Percentiles rank a stretch among this genome's conserved stretches.
phyloP scores from a whole-genome alignment of 2,113 vertebrate genomes.

The Blennius ocellaris region DNA sequence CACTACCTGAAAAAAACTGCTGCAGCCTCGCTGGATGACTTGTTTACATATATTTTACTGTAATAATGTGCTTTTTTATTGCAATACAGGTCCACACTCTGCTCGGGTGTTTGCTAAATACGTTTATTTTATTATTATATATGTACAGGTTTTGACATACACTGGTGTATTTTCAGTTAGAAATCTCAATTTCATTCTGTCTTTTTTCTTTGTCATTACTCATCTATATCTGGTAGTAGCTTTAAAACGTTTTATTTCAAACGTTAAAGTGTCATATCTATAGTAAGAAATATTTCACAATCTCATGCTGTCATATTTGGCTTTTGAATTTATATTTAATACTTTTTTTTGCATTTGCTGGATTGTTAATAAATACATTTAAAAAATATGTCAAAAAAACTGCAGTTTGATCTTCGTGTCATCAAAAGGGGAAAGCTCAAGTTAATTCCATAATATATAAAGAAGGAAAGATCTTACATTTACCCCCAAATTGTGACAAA shows the following conservation, averaged over 20 bases:
- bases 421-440: neutral
- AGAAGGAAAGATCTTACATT: neutral
- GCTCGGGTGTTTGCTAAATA: conserved; percentile 18
- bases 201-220: conserved; percentile 3
- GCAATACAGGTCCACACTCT: conserved; percentile 14
- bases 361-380: conserved; percentile 61
- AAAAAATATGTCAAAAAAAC: neutral
- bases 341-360: conserved; percentile 43
- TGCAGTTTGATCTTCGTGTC: neutral
- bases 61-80: conserved; percentile 37
- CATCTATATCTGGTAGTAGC: conserved; percentile 22
- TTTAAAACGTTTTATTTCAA: conserved; percentile 22
- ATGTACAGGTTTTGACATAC: conserved; percentile 33
- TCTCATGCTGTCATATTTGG: conserved; percentile 6
- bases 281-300: neutral
- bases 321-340: conserved; percentile 22
- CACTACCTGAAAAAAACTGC: conserved; percentile 1
- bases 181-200: neutral
- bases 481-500: too few species aligned
- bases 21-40: conserved; percentile 13
- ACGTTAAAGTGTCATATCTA: conserved; percentile 18
- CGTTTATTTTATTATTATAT: conserved; percentile 15
- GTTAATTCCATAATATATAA: neutral
- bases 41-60: conserved; percentile 48
- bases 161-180: conserved; percentile 7